Evolutionary conservation across 2,797 vertebrate species (phyloP).

Genomic region (Notoglanidium macrostoma): DNA sequence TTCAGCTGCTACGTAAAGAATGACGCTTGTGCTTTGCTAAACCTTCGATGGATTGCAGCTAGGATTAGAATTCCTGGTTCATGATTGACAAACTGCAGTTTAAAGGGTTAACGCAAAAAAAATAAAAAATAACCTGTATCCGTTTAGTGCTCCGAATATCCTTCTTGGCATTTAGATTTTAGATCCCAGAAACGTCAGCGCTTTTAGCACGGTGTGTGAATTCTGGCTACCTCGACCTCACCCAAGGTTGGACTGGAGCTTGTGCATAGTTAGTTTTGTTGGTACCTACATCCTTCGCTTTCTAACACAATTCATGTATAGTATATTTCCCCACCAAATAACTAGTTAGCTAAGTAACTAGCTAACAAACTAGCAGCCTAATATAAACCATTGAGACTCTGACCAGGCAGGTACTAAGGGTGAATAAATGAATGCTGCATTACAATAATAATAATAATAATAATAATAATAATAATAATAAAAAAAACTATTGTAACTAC

Average conservation of each 20-base stretch:
- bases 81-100: background rate
- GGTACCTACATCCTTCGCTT: background rate
- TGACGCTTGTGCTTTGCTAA: background rate
- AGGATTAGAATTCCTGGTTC: slow-evolving; percentile 69
- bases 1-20: background rate
- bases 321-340: background rate
- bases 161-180: background rate
- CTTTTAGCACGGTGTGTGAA: background rate
- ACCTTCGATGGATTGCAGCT: slow-evolving; percentile 55
- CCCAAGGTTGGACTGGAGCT: background rate
- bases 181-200: background rate
- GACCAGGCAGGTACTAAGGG: background rate
- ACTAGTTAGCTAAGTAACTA: no score
- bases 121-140: background rate
- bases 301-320: background rate
- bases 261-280: background rate
- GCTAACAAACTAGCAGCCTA: background rate
- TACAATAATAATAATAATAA: background rate
- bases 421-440: background rate
- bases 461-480: no score
- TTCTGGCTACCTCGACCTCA: background rate
- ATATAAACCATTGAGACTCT: background rate
- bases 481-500: no score
- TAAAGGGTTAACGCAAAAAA: background rate
- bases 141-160: background rate